Base-by-base conservation (phyloP, 2,888 invertebrate species). In the Lamellibrachia satsuma region DNA sequence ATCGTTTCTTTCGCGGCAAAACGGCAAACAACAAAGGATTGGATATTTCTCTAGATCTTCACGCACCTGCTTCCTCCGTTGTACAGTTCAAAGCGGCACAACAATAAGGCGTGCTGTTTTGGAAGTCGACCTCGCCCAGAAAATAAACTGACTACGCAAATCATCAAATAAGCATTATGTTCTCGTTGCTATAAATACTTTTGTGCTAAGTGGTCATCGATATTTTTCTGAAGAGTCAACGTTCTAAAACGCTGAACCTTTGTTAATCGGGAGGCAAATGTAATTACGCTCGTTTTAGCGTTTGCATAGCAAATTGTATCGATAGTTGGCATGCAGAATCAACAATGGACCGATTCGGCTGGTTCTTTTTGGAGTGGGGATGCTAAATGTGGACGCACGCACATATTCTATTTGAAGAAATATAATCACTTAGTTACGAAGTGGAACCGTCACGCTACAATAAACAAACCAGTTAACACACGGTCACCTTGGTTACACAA, bases 281-380 rank as follows among this genome's bases (percentile, higher is more conserved):
- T 22, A 75, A 75, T 75, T 75, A 75, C 75, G 75, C 75, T 75
- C n/a, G 75, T 75, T 75, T 75, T 75, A 75, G 75, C 22, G 75
- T 75, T 75, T 75, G 75, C 15, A 75, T 75, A 75, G 75, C 75
- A 75, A 75, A 22, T 6, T 75, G 75, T 15, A 75, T 75, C 75
- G 75, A 75, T 75, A 75, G 75, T 75, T 75, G 75, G 75, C 75
- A 75, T 75, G 75, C 75, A n/a, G 75, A 6, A 75, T 75, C 22
- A 75, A 75, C 75, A 75, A 75, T 75, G 75, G 75, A 75, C 22
- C 22, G 75, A 75, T 75, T 22, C 75, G 75, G 22, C 75, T 1
- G 22, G 22, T 75, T 75, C 75, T 75, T 75, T 75, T 75, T n/a
- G 75, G 22, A 75, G 75, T 3, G 75, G 15, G 15, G 75, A 75